Base-by-base conservation (phyloP, 2,113 vertebrate genomes). In the Mormyrus lacerda region DNA sequence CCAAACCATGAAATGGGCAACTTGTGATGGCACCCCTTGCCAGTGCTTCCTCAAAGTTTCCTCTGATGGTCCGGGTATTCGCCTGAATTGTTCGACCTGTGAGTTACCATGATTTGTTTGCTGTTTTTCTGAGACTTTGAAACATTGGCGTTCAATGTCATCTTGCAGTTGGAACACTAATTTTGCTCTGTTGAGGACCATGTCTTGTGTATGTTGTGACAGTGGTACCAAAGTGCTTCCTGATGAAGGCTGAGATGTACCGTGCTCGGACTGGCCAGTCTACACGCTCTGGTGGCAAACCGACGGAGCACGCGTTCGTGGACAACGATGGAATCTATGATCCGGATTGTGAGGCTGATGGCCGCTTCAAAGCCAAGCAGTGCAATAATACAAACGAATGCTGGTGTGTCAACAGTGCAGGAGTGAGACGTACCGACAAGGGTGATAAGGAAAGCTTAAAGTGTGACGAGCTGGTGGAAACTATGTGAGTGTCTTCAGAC, bases 381-480 rank as follows among this genome's bases (percentile, higher is more conserved):
- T 97, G 97, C 91, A 97, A 96, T 0, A 94, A 93, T 69, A 96
- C 94, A 0, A 21, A 92, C 5, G 95, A 92, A 4, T 97, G 97
- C 92, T 97, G 97, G 97, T 97, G 97, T 92, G 97, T 97, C 73
- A 97, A 97, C 89, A 94, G 94, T 0, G 96, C 96, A 2, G 97
- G 97, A 2, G 96, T 96, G 47, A 91, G 96, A 11, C 95, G 95
- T 91, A 97, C 97, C 0, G 96, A 97, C 87, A 96, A 96, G 87
- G 92, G 91, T 6, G 95, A 95, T 83, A 7, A 90, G 0, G 87
- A 87, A 1, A 93, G 94, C 89, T 91, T 94, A 19, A 93, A 91
- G 10, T 97, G 97, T 91, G 88, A 65, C 0, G 90, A 93, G 0
- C 94, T 95, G 89, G 96, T 97, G 91, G 93, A 95, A 91, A 96